phyloP scores from a whole-genome alignment of 2,888 invertebrate species.

The Euphydryas editha region DNA sequence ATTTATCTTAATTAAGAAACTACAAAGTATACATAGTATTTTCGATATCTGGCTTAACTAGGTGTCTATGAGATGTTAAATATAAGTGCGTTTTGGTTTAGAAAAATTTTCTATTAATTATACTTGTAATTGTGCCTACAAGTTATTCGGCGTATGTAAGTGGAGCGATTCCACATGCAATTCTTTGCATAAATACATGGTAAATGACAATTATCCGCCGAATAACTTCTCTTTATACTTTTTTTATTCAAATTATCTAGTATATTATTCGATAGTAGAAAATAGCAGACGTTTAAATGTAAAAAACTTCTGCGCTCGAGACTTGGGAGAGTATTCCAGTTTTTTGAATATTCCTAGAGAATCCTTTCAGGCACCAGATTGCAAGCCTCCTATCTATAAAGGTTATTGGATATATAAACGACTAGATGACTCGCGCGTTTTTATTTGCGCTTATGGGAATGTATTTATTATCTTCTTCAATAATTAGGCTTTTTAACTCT shows the following conservation, averaged over 20 bases:
- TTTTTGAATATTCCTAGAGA: no score
- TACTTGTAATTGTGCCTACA: conserved; percentile 26
- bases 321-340: background rate
- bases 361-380: no score
- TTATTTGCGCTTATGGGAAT: no score
- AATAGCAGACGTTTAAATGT: background rate
- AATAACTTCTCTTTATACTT: conserved; percentile 3
- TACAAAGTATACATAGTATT: no score
- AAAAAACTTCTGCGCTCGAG: background rate
- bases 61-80: background rate
- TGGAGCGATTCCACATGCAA: conserved; percentile 36
- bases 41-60: no score
- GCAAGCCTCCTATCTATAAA: no score
- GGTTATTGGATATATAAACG: no score
- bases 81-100: conserved; percentile 11
- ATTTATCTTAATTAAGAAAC: no score
- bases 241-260: background rate
- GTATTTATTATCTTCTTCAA: no score
- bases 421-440: no score
- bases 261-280: background rate
- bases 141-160: conserved; percentile 33
- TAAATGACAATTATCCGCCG: conserved; percentile 25
- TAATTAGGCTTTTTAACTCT: no score
- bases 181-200: conserved; percentile 42
- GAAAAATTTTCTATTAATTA: conserved; percentile 34